Evolutionary conservation across 2,888 invertebrate species (phyloP), one percentile per base, ranked within the genome.

Genomic region (Stomorhina lunata): DNA sequence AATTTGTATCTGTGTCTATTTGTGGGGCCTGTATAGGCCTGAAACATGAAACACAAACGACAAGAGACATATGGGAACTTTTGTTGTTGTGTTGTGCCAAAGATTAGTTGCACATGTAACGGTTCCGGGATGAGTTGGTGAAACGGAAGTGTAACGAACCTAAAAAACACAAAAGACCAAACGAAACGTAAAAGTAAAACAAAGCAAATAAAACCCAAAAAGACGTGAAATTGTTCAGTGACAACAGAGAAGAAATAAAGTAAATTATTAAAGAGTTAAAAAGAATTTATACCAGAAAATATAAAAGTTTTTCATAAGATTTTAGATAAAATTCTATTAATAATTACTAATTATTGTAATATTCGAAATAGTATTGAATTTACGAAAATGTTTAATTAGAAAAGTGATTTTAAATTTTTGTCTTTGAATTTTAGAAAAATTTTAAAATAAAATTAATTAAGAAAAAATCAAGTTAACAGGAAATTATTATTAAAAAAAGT

Each of bases 41-140:
- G 17, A n/a, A 69, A 63, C 55, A 57, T 29, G 29, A 12, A 25
- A 48, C 10, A 25, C 20, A 78, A 48, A 66, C 57, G 40, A 9
- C 66, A 50, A 29, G 32, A 59, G 66, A 68, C 72, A 73, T 68
- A 73, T 73, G 80, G 76, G 75, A 73, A 61, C 59, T 80, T 57
- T 53, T 71, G 48, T 48, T 71, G 50, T 57, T 77, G 48, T 71
- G 22, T 72, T 68, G 75, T 80, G 72, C 57, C 71, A 76, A 72
- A 82, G 66, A 83, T 86, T 84, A 85, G 85, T 86, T 87, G 87
- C 85, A 75, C 80, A 77, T 86, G 86, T 86, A 86, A 84, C 86
- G 87, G 85, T 86, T 86, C 85, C 85, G 87, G 87, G 85, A 84
- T 85, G 87, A 81, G 86, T 84, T 84, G 84, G 71, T 79, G 71